These are phyloP conservation scores for Hybognathus amarus DNA, from an alignment of 2,797 vertebrate genomes.

Conservation along the genomic window DNA sequence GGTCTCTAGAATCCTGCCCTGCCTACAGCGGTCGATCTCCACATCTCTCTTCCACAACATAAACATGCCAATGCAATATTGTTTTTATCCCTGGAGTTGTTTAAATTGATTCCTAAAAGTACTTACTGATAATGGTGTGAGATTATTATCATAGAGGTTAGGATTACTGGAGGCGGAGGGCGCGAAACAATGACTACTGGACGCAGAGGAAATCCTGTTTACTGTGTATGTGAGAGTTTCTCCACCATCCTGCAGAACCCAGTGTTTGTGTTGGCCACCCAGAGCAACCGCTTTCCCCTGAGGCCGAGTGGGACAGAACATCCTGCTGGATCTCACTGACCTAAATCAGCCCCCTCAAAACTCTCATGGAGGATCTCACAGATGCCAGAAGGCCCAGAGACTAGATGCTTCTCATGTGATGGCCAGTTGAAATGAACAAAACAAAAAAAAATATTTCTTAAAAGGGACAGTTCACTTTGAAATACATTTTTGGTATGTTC, in stretches of 20 bases:
- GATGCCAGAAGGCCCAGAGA: not conserved
- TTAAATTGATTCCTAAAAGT: conserved; percentile 54
- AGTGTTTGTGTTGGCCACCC: conserved; percentile 56
- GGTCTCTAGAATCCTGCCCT: not conserved
- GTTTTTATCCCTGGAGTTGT: conserved; percentile 49
- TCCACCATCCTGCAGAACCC: conserved; percentile 64
- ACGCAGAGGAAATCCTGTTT: conserved; percentile 67
- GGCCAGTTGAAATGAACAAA: not conserved
- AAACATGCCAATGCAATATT: conserved; percentile 44
- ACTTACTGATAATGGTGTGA: conserved; percentile 39
- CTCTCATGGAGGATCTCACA: not conserved
- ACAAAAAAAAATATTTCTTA: not conserved
- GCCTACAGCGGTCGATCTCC: conserved; percentile 14
- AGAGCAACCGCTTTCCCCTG: conserved; percentile 44
- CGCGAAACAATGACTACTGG: conserved; percentile 74
- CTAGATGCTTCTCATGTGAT: not conserved
- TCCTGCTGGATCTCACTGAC: conserved; percentile 35
- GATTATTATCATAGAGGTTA: conserved; percentile 55
- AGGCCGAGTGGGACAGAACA: conserved; percentile 39
- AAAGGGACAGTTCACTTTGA: too few species aligned
- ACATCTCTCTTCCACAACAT: conserved; percentile 42
- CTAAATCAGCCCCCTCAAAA: conserved; percentile 21
- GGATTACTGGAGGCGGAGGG: conserved; percentile 36
- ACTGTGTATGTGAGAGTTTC: conserved; percentile 67
- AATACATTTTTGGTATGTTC: too few species aligned